Evolutionary conservation across 2,888 invertebrate genomes (phyloP), one percentile per base, ranked within the genome.

Genomic region (Drosophila merina): DNA sequence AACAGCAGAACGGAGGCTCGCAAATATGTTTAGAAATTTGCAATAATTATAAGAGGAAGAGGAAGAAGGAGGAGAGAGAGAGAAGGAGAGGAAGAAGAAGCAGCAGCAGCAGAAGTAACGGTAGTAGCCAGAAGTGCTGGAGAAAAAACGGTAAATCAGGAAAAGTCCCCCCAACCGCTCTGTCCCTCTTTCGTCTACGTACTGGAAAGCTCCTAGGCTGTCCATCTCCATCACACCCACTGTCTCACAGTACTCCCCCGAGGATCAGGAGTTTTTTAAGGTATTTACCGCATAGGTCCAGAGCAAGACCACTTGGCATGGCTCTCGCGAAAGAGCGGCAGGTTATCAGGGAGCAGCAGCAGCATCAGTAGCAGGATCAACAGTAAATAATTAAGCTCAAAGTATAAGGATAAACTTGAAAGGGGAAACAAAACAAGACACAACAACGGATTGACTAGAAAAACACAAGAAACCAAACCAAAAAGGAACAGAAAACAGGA

Each of bases 1-100:
- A 52, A 66, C 47, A 62, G 60, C 52, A 33, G 38, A 54, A 62
- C 48, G 50, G 51, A 68, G 68, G 67, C 67, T 68, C 51, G 57
- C 57, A 51, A 64, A 47, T 31, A 47, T 64, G 50, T 64, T 31
- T 51, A 52, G 51, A 62, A 60, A 62, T 64, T 64, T 60, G 62
- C 63, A 64, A 30, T 64, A 62, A 51, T 52, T 57, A 67, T 57
- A 47, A 47, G 33, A 20, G 12, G 14, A 14, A 14, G 7, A n/a
- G 12, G 14, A 14, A 28, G 10, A 26, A n/a, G n/a, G 4, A 42
- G 8, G 20, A 8, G 44, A 14, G 42, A 33, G 14, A 20, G 20
- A n/a, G 42, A 10, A 28, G 7, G 14, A 20, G 8, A 55, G 40
- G 10, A 4, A 56, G 31, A 9, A 52, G 31, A 12, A 42, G 38